Conservation (phyloP, 2,797 vertebrate genomes). For the Mallotus villosus region DNA sequence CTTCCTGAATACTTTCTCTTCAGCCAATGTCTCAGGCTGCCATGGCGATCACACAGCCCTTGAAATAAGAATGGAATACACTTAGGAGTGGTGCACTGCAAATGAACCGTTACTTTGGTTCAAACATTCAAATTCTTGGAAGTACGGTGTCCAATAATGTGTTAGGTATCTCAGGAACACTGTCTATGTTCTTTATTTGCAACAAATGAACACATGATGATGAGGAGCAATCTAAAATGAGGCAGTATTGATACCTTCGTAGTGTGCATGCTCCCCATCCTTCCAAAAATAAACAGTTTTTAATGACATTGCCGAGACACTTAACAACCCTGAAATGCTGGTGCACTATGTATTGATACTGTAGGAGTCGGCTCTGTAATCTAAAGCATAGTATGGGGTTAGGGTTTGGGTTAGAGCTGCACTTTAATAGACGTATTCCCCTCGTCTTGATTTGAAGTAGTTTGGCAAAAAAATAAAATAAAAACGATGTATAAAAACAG, state of each 20-base stretch:
- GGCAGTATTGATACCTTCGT: not conserved
- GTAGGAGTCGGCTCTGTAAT: not conserved
- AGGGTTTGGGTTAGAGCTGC: not conserved
- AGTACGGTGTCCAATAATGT: too few relatives aligned
- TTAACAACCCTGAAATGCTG: not conserved
- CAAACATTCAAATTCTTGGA: too few relatives aligned
- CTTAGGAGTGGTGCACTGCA: not conserved
- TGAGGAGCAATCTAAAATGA: too few relatives aligned
- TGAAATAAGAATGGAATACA: not conserved
- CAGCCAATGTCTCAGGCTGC: conserved; percentile 33
- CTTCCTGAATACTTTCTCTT: not conserved
- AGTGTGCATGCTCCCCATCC: not conserved
- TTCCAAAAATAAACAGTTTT: too few relatives aligned
- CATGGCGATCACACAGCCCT: conserved; percentile 29
- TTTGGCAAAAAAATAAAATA: not conserved
- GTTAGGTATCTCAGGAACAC: not conserved
- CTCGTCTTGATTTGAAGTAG: not conserved
- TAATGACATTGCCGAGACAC: not conserved
- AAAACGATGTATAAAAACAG: conserved; percentile 23
- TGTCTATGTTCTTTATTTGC: not conserved
- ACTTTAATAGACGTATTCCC: too few relatives aligned
- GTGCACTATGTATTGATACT: not conserved
- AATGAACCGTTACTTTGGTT: too few relatives aligned
- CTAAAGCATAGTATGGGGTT: not conserved
- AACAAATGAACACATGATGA: too few relatives aligned